phyloP scores from a whole-genome alignment of 35 echinoderm and acorn worm species.

The Chiridota heheva region DNA sequence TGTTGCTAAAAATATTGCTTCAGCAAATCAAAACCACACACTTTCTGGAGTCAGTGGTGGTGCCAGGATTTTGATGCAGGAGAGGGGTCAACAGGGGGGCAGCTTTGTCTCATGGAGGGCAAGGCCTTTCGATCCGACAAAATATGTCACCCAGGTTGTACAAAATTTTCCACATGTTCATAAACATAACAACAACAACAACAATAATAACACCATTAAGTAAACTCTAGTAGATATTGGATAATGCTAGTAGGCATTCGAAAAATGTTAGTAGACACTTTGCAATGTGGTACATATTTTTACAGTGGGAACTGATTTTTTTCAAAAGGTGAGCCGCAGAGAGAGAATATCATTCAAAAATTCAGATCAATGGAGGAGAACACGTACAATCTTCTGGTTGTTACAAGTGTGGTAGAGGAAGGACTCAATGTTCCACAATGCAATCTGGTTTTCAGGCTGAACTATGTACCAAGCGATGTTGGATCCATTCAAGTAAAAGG shows the following conservation, averaged over 20 bases:
- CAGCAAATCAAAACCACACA: no score
- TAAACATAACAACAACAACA: no score
- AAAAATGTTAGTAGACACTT: not conserved
- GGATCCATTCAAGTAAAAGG: slow-evolving; percentile 42
- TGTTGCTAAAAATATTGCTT: no score
- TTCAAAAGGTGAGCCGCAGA: slow-evolving; percentile 1
- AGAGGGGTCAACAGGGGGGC: no score
- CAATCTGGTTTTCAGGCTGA: slow-evolving; percentile 30
- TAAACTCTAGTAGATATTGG: not conserved
- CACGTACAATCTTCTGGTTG: slow-evolving; percentile 36
- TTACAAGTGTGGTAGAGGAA: slow-evolving; percentile 44
- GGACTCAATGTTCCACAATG: slow-evolving; percentile 15
- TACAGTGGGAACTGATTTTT: not conserved
- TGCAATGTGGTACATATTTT: not conserved
- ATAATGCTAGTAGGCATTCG: not conserved
- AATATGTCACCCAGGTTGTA: no score
- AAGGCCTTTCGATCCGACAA: no score
- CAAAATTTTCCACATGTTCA: no score
- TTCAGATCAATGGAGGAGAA: not conserved
- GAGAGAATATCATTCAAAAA: not conserved
- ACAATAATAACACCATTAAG: no score
- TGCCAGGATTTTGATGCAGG: no score
- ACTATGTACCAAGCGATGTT: slow-evolving; percentile 39
- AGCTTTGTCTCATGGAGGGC: no score
- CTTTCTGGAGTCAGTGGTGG: no score